A percentile compares a stretch with the other conserved stretches of the same genome.
Evolutionary conservation across 2,797 vertebrate species (phyloP).

Genomic region (Zalophus californianus): DNA sequence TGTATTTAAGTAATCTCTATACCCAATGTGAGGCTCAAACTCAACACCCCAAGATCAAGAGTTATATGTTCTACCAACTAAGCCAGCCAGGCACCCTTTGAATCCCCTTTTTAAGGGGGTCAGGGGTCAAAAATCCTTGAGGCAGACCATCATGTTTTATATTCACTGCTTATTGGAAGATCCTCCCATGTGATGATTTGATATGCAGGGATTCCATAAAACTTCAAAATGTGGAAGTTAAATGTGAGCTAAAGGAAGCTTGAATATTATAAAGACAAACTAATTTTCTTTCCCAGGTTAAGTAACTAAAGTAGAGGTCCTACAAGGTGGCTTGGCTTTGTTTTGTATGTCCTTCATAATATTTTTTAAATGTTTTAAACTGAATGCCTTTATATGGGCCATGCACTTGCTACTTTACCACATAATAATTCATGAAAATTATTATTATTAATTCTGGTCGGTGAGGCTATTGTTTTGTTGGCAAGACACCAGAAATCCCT

Average conservation of each 20-base stretch:
- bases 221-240: constrained; percentile 93
- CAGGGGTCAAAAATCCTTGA: constrained; percentile 92
- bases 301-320: background rate
- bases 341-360: background rate
- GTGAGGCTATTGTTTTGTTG: background rate
- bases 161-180: constrained; percentile 92
- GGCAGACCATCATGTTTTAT: constrained; percentile 92
- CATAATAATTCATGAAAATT: background rate
- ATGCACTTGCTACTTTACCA: background rate
- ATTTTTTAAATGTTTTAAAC: background rate
- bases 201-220: constrained; percentile 92
- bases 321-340: background rate
- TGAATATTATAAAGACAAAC: background rate
- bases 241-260: constrained; percentile 89
- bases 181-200: constrained; percentile 95
- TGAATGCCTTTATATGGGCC: background rate
- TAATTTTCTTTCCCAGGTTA: background rate
- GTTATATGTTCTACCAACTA: too few relatives aligned
- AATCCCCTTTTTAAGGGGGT: constrained; percentile 50
- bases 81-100: background rate
- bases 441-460: background rate
- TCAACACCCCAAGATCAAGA: too few relatives aligned
- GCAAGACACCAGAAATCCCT: background rate
- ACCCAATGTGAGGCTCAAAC: background rate
- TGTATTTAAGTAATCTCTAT: background rate